Percentiles rank a stretch among this genome's conserved stretches.
Evolutionary conservation across 1,140 invertebrate genomes (phyloP).

Genomic region (Mamestra configurata): DNA sequence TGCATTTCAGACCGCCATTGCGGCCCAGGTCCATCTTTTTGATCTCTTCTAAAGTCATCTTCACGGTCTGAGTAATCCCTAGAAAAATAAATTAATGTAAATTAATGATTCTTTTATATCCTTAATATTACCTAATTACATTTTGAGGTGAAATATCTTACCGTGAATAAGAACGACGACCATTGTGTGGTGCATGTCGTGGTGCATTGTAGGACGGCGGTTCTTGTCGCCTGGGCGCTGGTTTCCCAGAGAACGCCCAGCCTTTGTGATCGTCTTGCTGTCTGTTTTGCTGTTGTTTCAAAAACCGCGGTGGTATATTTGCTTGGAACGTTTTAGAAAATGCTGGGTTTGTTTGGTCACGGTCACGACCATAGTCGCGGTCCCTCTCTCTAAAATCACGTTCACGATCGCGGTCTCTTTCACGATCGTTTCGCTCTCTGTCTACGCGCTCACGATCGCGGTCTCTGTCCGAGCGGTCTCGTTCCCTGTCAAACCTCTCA

Average conservation of each 20-base stretch:
- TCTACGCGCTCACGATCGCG: constrained; percentile 62
- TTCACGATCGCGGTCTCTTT: constrained; percentile 79
- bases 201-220: constrained; percentile 77
- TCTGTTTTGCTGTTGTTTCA: constrained; percentile 91
- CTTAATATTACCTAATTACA: neutral
- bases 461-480: constrained; percentile 78
- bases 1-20: constrained; percentile 86
- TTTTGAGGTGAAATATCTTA: constrained; percentile 53
- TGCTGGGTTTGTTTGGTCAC: constrained; percentile 80
- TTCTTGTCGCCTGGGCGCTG: constrained; percentile 84
- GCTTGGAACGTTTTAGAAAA: constrained; percentile 93
- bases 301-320: constrained; percentile 95
- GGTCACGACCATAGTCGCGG: constrained; percentile 67
- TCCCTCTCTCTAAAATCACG: constrained; percentile 65
- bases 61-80: constrained; percentile 85
- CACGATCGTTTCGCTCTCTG: constrained; percentile 68
- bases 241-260: constrained; percentile 79
- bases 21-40: constrained; percentile 78
- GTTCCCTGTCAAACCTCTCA: constrained; percentile 83
- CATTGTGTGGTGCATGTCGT: constrained; percentile 77
- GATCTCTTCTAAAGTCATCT: constrained; percentile 81
- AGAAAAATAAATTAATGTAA: constrained; percentile 58
- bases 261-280: constrained; percentile 81
- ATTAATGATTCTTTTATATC: neutral
- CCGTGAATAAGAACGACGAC: constrained; percentile 83